phyloP scores from a whole-genome alignment of 2,888 invertebrate species.

The Steromphala cineraria region DNA sequence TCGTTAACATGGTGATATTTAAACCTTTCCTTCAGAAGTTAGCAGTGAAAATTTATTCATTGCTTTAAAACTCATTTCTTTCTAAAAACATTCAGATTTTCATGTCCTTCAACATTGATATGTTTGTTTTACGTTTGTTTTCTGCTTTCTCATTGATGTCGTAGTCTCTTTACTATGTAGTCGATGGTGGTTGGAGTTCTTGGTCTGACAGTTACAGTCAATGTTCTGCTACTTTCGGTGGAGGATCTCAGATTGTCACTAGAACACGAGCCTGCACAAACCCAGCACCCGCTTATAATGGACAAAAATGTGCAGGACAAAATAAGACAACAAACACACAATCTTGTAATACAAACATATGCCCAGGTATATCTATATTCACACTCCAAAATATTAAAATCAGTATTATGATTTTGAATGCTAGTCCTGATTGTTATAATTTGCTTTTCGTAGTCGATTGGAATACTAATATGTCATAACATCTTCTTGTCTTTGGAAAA shows the following conservation, averaged over 20 bases:
- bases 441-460: too few species aligned
- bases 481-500: background rate
- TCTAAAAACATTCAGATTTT: too few species aligned
- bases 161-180: background rate
- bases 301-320: background rate
- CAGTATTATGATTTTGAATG: too few species aligned
- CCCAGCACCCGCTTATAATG: background rate
- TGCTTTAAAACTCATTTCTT: too few species aligned
- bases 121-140: background rate
- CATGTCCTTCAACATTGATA: too few species aligned
- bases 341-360: background rate
- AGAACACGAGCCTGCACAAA: conserved; percentile 6
- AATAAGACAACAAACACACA: background rate
- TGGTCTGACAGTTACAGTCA: background rate
- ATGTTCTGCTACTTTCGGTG: background rate
- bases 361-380: background rate
- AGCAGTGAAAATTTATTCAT: too few species aligned
- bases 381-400: too few species aligned
- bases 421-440: too few species aligned
- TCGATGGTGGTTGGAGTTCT: background rate
- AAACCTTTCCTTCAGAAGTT: too few species aligned
- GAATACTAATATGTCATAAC: too few species aligned
- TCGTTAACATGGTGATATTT: too few species aligned
- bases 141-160: background rate
- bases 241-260: background rate